Conservation (phyloP, 2,113 vertebrate genomes). For the Apodemus speciosus region DNA sequence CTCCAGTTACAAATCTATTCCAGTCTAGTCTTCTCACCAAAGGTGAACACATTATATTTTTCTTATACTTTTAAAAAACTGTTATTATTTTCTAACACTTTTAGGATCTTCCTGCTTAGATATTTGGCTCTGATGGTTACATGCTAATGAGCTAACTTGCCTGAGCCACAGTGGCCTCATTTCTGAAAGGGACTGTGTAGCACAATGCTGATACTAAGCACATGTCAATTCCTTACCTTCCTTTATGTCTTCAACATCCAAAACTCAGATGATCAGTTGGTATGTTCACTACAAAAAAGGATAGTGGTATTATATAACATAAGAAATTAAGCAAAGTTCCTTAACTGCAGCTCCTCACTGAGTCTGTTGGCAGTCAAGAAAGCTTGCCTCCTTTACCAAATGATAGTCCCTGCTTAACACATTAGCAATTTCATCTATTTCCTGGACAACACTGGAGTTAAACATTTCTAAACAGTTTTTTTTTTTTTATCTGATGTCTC, state of each 20-base stretch:
- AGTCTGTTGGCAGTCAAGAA: background rate
- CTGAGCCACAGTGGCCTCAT: background rate
- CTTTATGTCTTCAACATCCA: background rate
- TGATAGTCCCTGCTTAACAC: slow-evolving; percentile 47
- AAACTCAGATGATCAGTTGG: background rate
- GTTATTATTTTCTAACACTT: background rate
- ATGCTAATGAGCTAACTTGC: background rate
- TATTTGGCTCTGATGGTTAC: background rate
- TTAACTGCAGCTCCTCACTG: background rate
- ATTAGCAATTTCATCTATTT: slow-evolving; percentile 41
- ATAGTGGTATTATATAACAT: background rate
- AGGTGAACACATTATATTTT: background rate
- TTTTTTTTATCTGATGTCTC: slow-evolving; percentile 74
- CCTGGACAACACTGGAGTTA: slow-evolving; percentile 69
- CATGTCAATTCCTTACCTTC: background rate
- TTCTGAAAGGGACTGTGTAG: background rate
- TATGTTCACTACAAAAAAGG: background rate
- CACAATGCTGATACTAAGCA: background rate
- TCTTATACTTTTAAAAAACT: background rate
- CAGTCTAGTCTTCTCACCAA: background rate
- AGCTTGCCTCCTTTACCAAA: slow-evolving; percentile 24
- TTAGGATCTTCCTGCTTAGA: background rate
- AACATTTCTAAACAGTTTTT: slow-evolving; percentile 75
- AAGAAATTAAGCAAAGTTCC: background rate
- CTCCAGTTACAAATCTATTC: background rate